Base-by-base conservation (phyloP, 2,888 invertebrate genomes). In the Bugula neritina region DNA sequence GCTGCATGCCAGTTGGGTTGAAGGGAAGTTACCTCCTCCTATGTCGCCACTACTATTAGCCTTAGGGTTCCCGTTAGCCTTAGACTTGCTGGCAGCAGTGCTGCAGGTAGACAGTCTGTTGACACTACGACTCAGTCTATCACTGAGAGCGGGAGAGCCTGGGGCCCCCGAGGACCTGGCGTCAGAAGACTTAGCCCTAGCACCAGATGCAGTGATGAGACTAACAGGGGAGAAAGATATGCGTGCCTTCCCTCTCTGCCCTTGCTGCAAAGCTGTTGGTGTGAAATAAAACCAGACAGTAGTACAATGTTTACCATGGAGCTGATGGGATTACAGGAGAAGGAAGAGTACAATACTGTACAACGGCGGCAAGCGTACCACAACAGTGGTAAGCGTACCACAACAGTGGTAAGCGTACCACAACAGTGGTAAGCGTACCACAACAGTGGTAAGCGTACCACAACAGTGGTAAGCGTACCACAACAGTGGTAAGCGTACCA, bases 121-220 rank as follows among this genome's bases (percentile, higher is more conserved):
- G 2, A 27, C 21, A 27, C 63, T 63, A 27, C 63, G 63, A 63
- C 63, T 63, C 25, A 63, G 63, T n/a, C 63, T 63, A 34, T 63
- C 63, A 27, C 63, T 31, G 31, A 13, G 25, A 2, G 63, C 3
- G n/a, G 63, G 25, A 31, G 63, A 63, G n/a, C 21, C 21, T 27
- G 21, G 27, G 63, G 63, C 13, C 63, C 27, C 31, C 2, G 63
- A 29, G n/a, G 63, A 29, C 10, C 63, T 27, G 31, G 29, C 3
- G 63, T 27, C 25, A 31, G 34, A 13, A 29, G 63, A 43, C 43
- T 43, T 43, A 43, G 43, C 43, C 43, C 43, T 43, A 43, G 43
- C 5, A 34, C 63, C 63, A 63, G 63, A 63, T 25, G 63, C 10
- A 27, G 25, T 34, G 34, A 63, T 63, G 31, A 63, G 63, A 5